phyloP scores from a whole-genome alignment of 2,797 vertebrate genomes.

The Coilia nasus region DNA sequence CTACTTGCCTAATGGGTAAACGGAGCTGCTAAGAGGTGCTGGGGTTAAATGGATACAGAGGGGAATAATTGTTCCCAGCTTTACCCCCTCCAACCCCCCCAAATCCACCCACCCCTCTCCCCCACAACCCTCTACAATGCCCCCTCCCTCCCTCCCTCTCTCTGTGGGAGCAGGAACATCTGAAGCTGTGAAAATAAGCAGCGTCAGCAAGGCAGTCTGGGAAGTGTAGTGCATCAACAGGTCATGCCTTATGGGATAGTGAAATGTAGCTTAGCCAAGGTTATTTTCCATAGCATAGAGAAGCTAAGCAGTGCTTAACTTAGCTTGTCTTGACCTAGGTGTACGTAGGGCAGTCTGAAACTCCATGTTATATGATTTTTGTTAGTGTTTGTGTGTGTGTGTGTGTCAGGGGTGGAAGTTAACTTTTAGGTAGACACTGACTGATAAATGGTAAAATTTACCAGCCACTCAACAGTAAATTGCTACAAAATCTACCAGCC shows the following conservation, averaged over 20 bases:
- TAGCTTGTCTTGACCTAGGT: neutral
- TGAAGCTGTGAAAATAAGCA: neutral
- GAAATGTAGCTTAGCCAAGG: neutral
- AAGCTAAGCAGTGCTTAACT: neutral
- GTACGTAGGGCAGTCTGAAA: neutral
- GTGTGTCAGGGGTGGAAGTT: too few relatives aligned
- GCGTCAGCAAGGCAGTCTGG: neutral
- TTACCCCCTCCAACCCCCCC: conserved; percentile 55
- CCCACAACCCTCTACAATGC: too few relatives aligned
- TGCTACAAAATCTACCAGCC: too few relatives aligned
- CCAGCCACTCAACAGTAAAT: too few relatives aligned
- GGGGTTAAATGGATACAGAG: conserved; percentile 90
- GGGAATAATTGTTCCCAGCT: conserved; percentile 86
- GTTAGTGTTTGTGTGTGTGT: neutral
- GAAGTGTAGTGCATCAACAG: neutral
- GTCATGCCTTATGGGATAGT: neutral
- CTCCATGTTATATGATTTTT: too few relatives aligned
- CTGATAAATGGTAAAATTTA: too few relatives aligned
- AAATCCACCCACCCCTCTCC: neutral
- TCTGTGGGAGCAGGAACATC: conserved; percentile 16
- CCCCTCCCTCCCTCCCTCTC: too few relatives aligned
- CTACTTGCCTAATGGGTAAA: conserved; percentile 87
- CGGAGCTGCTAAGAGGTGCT: conserved; percentile 81
- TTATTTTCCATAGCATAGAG: neutral
- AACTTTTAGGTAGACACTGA: too few relatives aligned